Evolutionary conservation across 2,113 vertebrate genomes (phyloP), one percentile per base, ranked within the genome.

Genomic region (Anthoscopus minutus): DNA sequence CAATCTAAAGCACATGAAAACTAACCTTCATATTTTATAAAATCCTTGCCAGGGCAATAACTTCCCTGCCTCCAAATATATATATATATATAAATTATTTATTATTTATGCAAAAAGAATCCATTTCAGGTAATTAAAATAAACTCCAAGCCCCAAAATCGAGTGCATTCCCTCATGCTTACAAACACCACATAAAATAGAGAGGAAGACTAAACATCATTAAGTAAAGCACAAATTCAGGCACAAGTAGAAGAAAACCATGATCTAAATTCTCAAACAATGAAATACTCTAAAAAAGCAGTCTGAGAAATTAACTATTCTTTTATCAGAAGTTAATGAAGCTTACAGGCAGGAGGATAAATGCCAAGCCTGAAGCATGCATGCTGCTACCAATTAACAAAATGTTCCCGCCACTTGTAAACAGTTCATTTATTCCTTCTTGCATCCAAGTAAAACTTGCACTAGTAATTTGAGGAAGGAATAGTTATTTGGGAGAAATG

Each of bases 371-470:
- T 78, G 89, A 69, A 94, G 86, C 90, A 64, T 3, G 27, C 72
- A 77, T 19, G 71, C 94, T 86, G 95, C 89, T 86, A 84, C 73
- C 94, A 94, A 91, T 93, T 89, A 94, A 80, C 73, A 73, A 47
- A 67, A 86, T n/a, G 78, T 89, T 95, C 89, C 73, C 17, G 15
- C 88, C 80, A 21, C 25, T 83, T 15, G 83, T 48, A 78, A 93
- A 91, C 91, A 35, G 38, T 40, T 50, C 56, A 27, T 53, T 87
- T 66, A 62, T 38, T 24, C 67, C 81, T 61, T 18, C 72, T 60
- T 28, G 37, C 44, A 93, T 67, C 92, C 77, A 64, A 72, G 33
- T 20, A 72, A 70, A 70, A 79, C 79, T 87, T 37, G 27, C 69
- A 27, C 67, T 14, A 24, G 69, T 18, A 48, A 74, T 42, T 3